phyloP scores from a whole-genome alignment of 2,888 invertebrate genomes.

The Amblyjoppa proteus region DNA sequence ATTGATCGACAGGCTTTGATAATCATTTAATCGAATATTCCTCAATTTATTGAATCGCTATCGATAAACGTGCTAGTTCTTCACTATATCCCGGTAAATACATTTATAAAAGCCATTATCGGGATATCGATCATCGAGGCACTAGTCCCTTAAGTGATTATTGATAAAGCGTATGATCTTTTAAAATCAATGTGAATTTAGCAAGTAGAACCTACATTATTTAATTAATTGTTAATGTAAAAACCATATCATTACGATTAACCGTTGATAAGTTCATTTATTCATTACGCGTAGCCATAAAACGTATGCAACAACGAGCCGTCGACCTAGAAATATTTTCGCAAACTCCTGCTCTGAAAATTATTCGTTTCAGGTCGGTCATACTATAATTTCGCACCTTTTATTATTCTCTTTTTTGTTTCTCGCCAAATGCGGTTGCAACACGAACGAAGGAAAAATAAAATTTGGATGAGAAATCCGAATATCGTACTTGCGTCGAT shows the following conservation, averaged over 20 bases:
- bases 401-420: neutral
- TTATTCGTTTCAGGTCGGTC: constrained; percentile 40
- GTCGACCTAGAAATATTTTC: constrained; percentile 50
- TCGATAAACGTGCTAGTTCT: constrained; percentile 36
- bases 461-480: constrained; percentile 38
- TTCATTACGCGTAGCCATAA: constrained; percentile 75
- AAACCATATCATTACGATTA: constrained; percentile 81
- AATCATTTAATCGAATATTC: constrained; percentile 28
- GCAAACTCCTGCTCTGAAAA: constrained; percentile 22
- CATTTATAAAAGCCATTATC: constrained; percentile 29
- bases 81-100: constrained; percentile 20
- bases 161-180: constrained; percentile 43
- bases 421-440: constrained; percentile 19
- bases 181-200: constrained; percentile 35
- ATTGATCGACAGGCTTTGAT: constrained; percentile 61
- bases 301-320: constrained; percentile 39
- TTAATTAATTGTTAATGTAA: constrained; percentile 79
- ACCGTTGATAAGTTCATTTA: constrained; percentile 78
- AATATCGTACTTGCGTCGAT: neutral
- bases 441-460: constrained; percentile 45
- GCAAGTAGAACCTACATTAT: constrained; percentile 72
- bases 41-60: constrained; percentile 23
- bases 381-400: constrained; percentile 36
- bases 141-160: constrained; percentile 48
- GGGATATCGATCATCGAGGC: constrained; percentile 27